Evolutionary conservation across 2,113 vertebrate species (phyloP).

Genomic region (Micromys minutus): DNA sequence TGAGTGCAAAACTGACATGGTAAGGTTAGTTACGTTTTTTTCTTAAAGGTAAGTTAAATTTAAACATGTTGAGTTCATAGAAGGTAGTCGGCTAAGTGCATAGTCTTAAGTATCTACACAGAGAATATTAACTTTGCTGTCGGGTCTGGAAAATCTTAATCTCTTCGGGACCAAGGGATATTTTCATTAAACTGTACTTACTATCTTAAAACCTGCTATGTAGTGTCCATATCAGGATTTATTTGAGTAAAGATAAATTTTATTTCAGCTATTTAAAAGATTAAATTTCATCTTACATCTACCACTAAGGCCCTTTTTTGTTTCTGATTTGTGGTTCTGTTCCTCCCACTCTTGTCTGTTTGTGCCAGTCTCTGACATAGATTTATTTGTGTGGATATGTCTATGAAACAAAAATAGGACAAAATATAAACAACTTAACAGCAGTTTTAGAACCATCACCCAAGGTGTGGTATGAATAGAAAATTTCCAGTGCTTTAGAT

Average conservation of each 20-base stretch:
- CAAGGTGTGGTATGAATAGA: constrained; percentile 47
- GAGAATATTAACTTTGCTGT: background rate
- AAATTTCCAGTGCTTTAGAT: constrained; percentile 37
- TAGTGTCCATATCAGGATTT: constrained; percentile 28
- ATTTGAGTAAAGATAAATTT: constrained; percentile 58
- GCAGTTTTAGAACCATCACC: background rate
- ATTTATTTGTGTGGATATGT: background rate
- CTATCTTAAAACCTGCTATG: background rate
- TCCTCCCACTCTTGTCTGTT: background rate
- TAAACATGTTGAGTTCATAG: background rate
- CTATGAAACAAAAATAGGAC: constrained; percentile 28
- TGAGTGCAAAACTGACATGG: too few species aligned
- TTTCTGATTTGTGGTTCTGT: background rate
- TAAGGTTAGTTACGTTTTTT: background rate
- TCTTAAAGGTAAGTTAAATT: background rate
- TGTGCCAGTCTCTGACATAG: background rate
- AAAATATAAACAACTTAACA: constrained; percentile 28
- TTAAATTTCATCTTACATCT: background rate
- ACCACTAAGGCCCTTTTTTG: background rate
- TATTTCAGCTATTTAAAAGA: constrained; percentile 50
- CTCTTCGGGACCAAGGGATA: background rate
- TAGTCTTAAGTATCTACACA: background rate
- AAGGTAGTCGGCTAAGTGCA: background rate
- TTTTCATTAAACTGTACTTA: background rate
- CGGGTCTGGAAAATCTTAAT: background rate